Percentiles rank a stretch among this genome's conserved stretches.
These are phyloP conservation scores for Idaea straminata DNA, from an alignment of 2,888 invertebrate genomes.

Conservation along the genomic window DNA sequence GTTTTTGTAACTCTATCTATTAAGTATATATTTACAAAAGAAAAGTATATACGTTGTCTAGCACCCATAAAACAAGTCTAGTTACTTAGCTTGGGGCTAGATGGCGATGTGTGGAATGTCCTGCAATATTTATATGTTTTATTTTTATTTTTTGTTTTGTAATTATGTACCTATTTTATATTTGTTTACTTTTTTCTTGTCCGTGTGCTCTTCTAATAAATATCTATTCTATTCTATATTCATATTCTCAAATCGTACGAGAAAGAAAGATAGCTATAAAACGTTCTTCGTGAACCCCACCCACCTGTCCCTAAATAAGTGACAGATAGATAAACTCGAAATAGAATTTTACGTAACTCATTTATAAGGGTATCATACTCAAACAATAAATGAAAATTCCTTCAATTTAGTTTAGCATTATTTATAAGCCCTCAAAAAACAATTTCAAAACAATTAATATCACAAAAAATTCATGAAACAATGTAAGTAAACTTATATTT, in stretches of 20 bases:
- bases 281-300: background rate
- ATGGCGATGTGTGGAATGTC: too few relatives aligned
- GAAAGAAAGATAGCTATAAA: background rate
- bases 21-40: too few relatives aligned
- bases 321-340: background rate
- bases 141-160: too few relatives aligned
- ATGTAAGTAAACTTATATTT: constrained; percentile 10
- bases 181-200: too few relatives aligned
- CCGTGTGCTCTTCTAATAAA: too few relatives aligned
- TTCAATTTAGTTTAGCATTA: background rate
- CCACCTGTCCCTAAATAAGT: constrained; percentile 9
- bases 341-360: background rate
- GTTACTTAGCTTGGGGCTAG: too few relatives aligned
- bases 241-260: background rate
- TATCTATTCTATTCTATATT: too few relatives aligned
- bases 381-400: background rate
- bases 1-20: too few relatives aligned
- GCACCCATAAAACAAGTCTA: too few relatives aligned
- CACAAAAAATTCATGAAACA: constrained; percentile 9
- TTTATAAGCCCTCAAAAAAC: background rate
- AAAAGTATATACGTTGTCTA: too few relatives aligned
- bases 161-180: too few relatives aligned
- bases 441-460: background rate
- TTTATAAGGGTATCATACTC: background rate
- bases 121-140: too few relatives aligned